phyloP scores from a whole-genome alignment of 2,113 vertebrate genomes.

The Aramus guarauna region DNA sequence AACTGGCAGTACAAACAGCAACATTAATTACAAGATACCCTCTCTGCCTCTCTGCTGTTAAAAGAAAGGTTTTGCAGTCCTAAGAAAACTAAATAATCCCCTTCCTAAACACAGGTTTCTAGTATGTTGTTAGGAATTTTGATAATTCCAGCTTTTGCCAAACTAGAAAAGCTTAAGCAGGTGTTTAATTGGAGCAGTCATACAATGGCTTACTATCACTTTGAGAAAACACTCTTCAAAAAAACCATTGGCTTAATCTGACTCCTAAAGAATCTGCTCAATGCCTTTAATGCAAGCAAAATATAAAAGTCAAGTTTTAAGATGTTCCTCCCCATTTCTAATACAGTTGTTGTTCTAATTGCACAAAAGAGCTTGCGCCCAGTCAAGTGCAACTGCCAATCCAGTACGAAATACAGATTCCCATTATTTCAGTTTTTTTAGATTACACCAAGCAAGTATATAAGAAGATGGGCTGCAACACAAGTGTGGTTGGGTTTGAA shows the following conservation, averaged over 20 bases:
- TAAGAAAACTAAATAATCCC: background rate
- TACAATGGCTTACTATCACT: background rate
- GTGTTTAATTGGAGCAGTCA: conserved; percentile 50
- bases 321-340: background rate
- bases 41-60: background rate
- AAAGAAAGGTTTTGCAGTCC: too few species aligned
- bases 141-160: background rate
- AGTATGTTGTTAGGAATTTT: background rate
- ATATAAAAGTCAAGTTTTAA: background rate
- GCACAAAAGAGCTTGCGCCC: background rate
- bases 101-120: background rate
- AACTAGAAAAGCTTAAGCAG: conserved; percentile 4
- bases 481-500: background rate
- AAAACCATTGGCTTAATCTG: conserved; percentile 32
- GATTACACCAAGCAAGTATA: background rate
- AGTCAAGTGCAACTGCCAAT: background rate
- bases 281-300: background rate
- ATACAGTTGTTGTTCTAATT: background rate
- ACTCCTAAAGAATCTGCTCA: conserved; percentile 4
- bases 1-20: background rate
- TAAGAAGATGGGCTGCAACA: background rate
- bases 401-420: background rate
- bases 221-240: conserved; percentile 1
- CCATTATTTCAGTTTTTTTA: background rate
- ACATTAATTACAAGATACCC: background rate